These are phyloP conservation scores for Pseudorhiza aurosa DNA, from an alignment of 30 jellyfish, hydroid and myxozoan genomes.

Conservation along the genomic window DNA sequence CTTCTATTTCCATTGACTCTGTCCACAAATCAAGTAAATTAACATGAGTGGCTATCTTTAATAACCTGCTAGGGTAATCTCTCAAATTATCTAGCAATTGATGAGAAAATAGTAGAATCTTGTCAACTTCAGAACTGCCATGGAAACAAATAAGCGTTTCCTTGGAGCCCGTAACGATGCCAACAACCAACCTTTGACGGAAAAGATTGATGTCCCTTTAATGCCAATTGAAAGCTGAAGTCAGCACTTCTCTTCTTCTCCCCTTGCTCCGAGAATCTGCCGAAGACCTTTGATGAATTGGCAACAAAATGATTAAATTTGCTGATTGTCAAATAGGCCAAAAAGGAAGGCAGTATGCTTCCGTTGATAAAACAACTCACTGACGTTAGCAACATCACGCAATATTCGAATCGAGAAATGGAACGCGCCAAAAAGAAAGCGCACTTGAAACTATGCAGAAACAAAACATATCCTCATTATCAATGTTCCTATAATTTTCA, in stretches of 20 bases:
- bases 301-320: not conserved
- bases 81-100: too few relatives aligned
- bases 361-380: not conserved
- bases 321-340: too few relatives aligned
- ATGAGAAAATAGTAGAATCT: not conserved
- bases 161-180: slow-evolving; percentile 80
- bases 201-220: not conserved
- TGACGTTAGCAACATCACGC: slow-evolving; percentile 9
- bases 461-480: too few relatives aligned
- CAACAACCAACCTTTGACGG: slow-evolving; percentile 14
- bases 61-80: too few relatives aligned
- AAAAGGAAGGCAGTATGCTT: not conserved
- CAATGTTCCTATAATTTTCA: too few relatives aligned
- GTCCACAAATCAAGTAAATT: too few relatives aligned
- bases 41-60: too few relatives aligned
- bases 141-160: slow-evolving; percentile 66
- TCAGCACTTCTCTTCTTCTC: not conserved
- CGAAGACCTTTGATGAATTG: not conserved
- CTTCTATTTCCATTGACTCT: too few relatives aligned
- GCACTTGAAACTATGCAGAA: too few relatives aligned
- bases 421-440: too few relatives aligned
- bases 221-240: not conserved
- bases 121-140: slow-evolving; percentile 2
- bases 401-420: not conserved
- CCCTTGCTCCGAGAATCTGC: too few relatives aligned